These are phyloP conservation scores for Megaleporinus macrocephalus DNA, from an alignment of 2,113 vertebrate genomes.

Conservation along the genomic window DNA sequence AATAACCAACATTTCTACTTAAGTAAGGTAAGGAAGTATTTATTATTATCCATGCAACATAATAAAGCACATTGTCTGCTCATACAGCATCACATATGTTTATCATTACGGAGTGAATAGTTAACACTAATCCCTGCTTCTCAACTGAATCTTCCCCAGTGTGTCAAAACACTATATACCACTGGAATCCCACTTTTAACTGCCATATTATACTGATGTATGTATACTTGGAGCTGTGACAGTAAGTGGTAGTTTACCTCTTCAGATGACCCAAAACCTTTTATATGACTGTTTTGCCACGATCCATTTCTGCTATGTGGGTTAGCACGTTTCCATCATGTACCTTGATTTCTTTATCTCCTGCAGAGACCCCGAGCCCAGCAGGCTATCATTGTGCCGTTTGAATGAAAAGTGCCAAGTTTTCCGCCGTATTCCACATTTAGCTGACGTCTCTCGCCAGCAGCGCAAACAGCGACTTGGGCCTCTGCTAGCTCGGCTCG, in stretches of 20 bases:
- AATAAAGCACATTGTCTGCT: too few species aligned
- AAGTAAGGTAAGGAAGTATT: too few species aligned
- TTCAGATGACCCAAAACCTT: conserved; percentile 5
- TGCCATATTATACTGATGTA: neutral
- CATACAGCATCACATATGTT: too few species aligned
- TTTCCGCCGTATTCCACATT: conserved; percentile 30
- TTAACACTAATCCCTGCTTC: too few species aligned
- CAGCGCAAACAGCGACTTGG: conserved; percentile 40
- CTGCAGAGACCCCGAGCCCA: conserved; percentile 2
- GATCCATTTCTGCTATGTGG: neutral
- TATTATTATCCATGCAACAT: too few species aligned
- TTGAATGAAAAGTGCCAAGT: conserved; percentile 32
- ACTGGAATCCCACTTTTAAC: neutral
- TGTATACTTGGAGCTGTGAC: neutral
- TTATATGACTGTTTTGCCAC: neutral
- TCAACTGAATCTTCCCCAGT: conserved; percentile 16
- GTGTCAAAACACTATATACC: conserved; percentile 44
- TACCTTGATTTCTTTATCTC: neutral
- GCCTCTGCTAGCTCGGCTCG: conserved; percentile 7
- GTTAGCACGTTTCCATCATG: conserved; percentile 3
- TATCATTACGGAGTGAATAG: too few species aligned
- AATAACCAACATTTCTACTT: too few species aligned
- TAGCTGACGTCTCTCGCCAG: conserved; percentile 36
- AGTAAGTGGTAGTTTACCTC: neutral
- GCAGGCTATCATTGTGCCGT: conserved; percentile 23